Evolutionary conservation across 2,797 vertebrate genomes (phyloP).

Genomic region (Channallabes apus): DNA sequence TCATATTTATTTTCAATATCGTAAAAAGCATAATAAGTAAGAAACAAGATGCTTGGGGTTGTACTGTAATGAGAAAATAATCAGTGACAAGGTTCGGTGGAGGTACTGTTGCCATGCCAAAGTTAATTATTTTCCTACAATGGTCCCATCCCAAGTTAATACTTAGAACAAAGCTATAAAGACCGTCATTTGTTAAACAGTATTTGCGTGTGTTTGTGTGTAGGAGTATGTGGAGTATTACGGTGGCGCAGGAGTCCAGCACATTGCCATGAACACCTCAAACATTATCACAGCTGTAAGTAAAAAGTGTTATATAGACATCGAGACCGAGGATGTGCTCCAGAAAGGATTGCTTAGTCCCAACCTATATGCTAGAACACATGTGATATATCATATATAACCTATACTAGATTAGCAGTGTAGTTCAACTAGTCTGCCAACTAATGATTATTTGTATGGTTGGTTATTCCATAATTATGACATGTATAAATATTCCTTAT

Average conservation of each 20-base stretch:
- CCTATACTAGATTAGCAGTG: background rate
- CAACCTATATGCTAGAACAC: no score
- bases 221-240: slow-evolving; percentile 97
- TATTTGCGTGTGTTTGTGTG: background rate
- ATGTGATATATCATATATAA: background rate
- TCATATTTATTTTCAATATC: background rate
- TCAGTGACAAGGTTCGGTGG: background rate
- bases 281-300: slow-evolving; percentile 89
- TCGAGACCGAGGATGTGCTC: background rate
- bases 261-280: slow-evolving; percentile 91
- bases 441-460: background rate
- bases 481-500: background rate
- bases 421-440: background rate
- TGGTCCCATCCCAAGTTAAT: background rate
- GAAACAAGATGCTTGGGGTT: background rate
- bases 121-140: background rate
- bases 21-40: background rate
- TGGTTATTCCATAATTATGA: background rate
- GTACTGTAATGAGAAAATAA: background rate
- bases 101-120: background rate
- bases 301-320: slow-evolving; percentile 1
- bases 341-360: background rate
- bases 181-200: background rate
- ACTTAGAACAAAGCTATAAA: background rate
- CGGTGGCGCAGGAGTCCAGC: slow-evolving; percentile 91